A percentile compares a stretch with the other conserved stretches of the same genome.
phyloP scores from a whole-genome alignment of 2,113 vertebrate genomes.

The Rafetus swinhoei region DNA sequence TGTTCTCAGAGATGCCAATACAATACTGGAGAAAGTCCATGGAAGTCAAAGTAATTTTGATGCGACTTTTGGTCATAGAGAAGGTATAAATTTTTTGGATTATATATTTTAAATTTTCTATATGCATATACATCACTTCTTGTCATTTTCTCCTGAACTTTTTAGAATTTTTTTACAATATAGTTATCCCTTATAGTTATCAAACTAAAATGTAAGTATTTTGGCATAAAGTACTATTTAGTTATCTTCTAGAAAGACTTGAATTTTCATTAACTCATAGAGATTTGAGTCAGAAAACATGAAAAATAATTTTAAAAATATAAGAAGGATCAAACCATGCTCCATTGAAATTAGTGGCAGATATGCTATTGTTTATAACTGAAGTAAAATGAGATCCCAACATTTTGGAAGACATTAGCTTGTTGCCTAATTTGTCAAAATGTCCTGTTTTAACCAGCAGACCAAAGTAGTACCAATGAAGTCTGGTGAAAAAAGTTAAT shows the following conservation, averaged over 20 bases:
- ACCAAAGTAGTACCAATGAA: not conserved
- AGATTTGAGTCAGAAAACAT: not conserved
- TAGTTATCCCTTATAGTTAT: not conserved
- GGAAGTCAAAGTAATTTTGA: not conserved
- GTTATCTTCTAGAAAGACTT: not conserved
- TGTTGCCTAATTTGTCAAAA: conserved; percentile 18
- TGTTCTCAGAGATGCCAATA: not conserved
- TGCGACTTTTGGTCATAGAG: not conserved
- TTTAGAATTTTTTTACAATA: not conserved
- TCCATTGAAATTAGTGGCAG: not conserved
- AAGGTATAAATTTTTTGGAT: not conserved
- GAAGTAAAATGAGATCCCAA: not conserved
- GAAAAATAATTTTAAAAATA: accelerated
- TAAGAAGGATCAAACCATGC: not conserved
- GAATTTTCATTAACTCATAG: not conserved
- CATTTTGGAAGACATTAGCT: conserved; percentile 29
- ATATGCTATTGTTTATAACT: conserved; percentile 10
- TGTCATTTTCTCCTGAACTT: not conserved
- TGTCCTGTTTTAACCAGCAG: not conserved
- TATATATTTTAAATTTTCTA: not conserved
- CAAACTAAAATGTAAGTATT: not conserved
- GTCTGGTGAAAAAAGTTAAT: not conserved
- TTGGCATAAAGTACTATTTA: not conserved
- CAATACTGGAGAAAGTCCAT: not conserved
- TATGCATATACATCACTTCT: not conserved